Evolutionary conservation across 2,888 invertebrate species (phyloP).

Genomic region (Phorcus lineatus): DNA sequence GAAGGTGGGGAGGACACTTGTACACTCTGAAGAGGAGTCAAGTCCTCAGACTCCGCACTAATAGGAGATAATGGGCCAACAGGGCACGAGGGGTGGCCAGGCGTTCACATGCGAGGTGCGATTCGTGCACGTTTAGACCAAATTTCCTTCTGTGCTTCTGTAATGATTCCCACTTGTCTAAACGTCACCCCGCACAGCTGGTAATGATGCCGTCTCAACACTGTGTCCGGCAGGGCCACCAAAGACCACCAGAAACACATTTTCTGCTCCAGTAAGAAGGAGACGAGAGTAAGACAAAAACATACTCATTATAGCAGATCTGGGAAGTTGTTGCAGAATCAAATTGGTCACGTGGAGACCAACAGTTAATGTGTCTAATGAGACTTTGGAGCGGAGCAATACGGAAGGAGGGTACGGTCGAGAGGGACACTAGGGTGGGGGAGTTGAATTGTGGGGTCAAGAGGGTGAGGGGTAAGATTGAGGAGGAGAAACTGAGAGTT

Average conservation of each 20-base stretch:
- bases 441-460: no score
- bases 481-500: no score
- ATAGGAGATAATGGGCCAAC: not conserved
- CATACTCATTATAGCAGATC: slow-evolving; percentile 13
- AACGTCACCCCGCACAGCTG: slow-evolving; percentile 3
- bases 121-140: slow-evolving; percentile 23
- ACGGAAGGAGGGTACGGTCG: no score
- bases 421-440: not conserved
- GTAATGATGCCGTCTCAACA: slow-evolving; percentile 2
- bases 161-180: slow-evolving; percentile 33
- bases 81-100: not conserved
- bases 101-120: slow-evolving; percentile 20
- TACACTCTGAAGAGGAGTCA: slow-evolving; percentile 1
- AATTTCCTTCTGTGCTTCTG: slow-evolving; percentile 11
- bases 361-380: not conserved
- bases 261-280: slow-evolving; percentile 24
- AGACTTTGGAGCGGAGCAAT: no score
- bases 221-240: not conserved
- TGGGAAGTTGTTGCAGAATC: slow-evolving; percentile 6
- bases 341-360: slow-evolving; percentile 22
- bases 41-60: not conserved
- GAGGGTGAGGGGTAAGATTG: no score
- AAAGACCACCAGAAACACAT: not conserved
- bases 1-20: not conserved
- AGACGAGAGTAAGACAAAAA: slow-evolving; percentile 28